Conservation (phyloP, 2,113 vertebrate species). For the Scomber colias region DNA sequence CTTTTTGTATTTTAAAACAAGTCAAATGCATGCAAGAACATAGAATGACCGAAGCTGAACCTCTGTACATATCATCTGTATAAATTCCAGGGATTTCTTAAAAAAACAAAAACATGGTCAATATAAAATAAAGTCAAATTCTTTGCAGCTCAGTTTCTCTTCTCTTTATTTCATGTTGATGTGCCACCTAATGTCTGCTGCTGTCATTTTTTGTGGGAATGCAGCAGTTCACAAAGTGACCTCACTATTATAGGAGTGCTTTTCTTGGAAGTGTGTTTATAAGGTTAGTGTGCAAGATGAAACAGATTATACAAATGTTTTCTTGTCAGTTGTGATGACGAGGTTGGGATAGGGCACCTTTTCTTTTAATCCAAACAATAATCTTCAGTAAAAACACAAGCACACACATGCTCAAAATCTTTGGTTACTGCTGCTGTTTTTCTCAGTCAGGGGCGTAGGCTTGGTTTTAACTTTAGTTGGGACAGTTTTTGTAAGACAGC, state of each 20-base stretch:
- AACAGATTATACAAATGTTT: neutral
- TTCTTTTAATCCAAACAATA: neutral
- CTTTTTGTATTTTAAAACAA: constrained; percentile 82
- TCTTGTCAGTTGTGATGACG: too few species aligned
- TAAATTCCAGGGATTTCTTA: constrained; percentile 87
- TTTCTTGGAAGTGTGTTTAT: neutral
- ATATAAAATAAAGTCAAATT: constrained; percentile 75
- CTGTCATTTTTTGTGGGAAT: neutral
- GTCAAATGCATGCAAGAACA: constrained; percentile 86
- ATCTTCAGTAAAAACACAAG: neutral
- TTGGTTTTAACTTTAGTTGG: too few species aligned
- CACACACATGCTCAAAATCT: neutral
- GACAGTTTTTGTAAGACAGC: too few species aligned
- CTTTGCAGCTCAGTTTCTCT: constrained; percentile 59
- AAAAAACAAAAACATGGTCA: constrained; percentile 45
- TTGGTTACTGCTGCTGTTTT: neutral
- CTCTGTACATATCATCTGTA: constrained; percentile 89
- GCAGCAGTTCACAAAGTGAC: neutral
- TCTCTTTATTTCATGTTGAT: constrained; percentile 15
- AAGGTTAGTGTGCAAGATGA: neutral
- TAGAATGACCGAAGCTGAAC: constrained; percentile 67
- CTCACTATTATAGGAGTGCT: fast-evolving
- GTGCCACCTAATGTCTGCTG: too few species aligned
- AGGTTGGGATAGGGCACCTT: neutral
- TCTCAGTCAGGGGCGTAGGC: too few species aligned